Base-by-base conservation (phyloP, 1,140 invertebrate species). In the Listronotus oregonensis region DNA sequence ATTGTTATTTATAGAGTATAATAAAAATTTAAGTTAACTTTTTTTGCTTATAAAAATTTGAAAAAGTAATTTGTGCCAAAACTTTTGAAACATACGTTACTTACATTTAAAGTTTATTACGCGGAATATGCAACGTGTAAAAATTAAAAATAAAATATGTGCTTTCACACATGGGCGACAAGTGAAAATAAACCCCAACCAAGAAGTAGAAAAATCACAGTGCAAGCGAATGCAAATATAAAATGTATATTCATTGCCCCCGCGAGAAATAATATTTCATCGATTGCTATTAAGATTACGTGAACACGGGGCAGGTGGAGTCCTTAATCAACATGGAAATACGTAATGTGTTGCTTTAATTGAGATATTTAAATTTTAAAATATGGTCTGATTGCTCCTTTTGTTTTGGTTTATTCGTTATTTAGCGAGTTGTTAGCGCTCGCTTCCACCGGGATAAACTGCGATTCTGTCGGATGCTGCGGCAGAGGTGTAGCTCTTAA, bases 301-400 rank as follows among this genome's bases (percentile, higher is more conserved):
- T 49, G 44, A 63, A 65, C 56, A 32, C 50, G 66, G 59, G 70
- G 68, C 72, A 73, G 72, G 72, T 73, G 72, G 68, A 67, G 64
- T 42, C 55, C 59, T 68, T 66, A 73, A 73, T 74, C 70, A 74
- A 72, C 67, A 74, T 73, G 71, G 71, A 75, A 75, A 75, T 73
- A 67, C 71, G 65, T 72, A 73, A 72, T 73, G 73, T 73, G 72
- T 71, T 71, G 70, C 70, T 70, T 72, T 73, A 75, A 75, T 75
- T 70, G 70, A 73, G 66, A 72, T 68, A 75, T 75, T 75, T 75
- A 75, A 75, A 73, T 69, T 75, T 73, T 73, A 75, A 75, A 63
- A 75, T 75, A 75, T 73, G 69, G 69, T 71, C 70, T 71, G 71
- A 71, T 73, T 73, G 70, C 71, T 74, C 70, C 71, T 73, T 74